Evolutionary conservation across 1,140 invertebrate genomes (phyloP), one percentile per base, ranked within the genome.

Genomic region (Bombus confusus): DNA sequence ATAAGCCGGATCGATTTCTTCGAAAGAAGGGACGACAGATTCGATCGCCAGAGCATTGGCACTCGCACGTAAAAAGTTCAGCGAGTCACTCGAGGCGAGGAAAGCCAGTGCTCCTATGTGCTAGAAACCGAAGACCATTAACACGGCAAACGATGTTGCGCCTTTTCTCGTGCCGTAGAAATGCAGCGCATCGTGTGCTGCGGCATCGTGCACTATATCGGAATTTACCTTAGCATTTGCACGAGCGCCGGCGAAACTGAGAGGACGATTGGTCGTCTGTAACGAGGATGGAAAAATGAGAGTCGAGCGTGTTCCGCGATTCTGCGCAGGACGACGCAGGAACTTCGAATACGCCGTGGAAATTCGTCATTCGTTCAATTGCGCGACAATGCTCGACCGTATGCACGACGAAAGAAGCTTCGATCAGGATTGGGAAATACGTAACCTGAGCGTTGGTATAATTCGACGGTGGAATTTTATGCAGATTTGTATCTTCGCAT

Each of bases 151-250:
- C 15, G 64, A 69, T 52, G 77, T 18, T 18, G 47, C 37, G 86
- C 57, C 39, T 76, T 81, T 73, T 43, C 75, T 80, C 71, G 34
- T 18, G 62, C 77, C 62, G 77, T 84, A 80, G 37, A 80, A 80
- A 28, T 69, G 52, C 43, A n/a, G 41, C 68, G 43, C 57, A 39
- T 66, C n/a, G 18, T 34, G 25, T n/a, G n/a, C 47, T 87, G 82
- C 86, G 90, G 88, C 90, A 85, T 90, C 87, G 83, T 71, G 39
- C 69, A 86, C 86, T 84, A 86, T 86, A 85, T 85, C 83, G 80
- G 87, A 82, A 90, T 90, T 91, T 52, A 75, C 64, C 59, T 43
- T 82, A 39, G 39, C 69, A 69, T 82, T 73, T 64, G 79, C 79
- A 10, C 22, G 47, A 31, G 4, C 31, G 43, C 10, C 18, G 64